Conservation (phyloP, 37 sponge, comb jelly and placozoan genomes). For the Chondrosia reniformis region DNA sequence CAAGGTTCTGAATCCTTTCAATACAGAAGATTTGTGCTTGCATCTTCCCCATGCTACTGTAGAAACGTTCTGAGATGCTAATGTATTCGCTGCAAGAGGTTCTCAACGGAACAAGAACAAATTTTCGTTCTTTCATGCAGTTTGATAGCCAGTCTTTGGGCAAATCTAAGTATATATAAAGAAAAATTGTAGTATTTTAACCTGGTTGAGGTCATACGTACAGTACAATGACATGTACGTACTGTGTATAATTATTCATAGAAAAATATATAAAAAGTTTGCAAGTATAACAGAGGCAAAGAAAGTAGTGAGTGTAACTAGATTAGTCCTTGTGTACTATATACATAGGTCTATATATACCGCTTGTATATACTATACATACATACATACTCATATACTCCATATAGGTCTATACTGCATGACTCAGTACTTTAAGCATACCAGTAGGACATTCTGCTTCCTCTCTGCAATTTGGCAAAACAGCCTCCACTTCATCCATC, state of each 20-base stretch:
- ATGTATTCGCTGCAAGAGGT: neutral
- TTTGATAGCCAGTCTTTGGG: constrained; percentile 2
- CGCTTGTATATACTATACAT: neutral
- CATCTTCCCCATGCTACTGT: constrained; percentile 6
- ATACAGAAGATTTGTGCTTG: neutral
- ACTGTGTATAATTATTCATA: too few relatives aligned
- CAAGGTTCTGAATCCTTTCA: neutral
- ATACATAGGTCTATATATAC: neutral
- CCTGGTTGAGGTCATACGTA: too few relatives aligned
- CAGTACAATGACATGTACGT: too few relatives aligned
- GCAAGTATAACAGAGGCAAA: too few relatives aligned
- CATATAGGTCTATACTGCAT: neutral
- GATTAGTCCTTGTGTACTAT: too few relatives aligned
- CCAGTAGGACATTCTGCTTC: neutral
- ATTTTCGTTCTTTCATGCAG: neutral
- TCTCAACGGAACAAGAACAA: neutral
- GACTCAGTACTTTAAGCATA: constrained; percentile 4
- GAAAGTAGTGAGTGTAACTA: too few relatives aligned
- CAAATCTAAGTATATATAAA: neutral
- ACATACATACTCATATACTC: neutral
- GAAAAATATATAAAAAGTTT: too few relatives aligned
- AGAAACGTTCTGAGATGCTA: neutral
- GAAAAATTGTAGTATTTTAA: neutral
- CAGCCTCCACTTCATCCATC: neutral
- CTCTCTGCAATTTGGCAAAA: neutral